Base-by-base conservation (phyloP, 2,113 vertebrate species). In the Paradoxurus hermaphroditus region DNA sequence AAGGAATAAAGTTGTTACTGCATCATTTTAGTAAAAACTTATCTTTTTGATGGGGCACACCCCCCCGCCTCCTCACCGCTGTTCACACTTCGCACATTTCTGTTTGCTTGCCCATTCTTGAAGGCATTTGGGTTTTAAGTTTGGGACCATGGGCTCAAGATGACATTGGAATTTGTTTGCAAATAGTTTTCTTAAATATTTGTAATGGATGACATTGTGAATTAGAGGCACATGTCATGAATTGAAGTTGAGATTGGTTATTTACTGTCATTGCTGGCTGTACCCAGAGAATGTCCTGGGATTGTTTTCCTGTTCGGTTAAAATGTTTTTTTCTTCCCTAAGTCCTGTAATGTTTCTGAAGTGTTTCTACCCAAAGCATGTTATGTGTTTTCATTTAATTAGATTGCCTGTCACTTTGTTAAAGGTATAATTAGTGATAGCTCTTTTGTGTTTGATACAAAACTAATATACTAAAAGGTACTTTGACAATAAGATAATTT, bases 301-400 rank as follows among this genome's bases (percentile, higher is more conserved):
- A 91, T 91, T 94, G 68, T 92, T 85, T 72, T 86, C 46, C 68
- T 81, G 31, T 56, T 19, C 31, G 92, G 23, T 92, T 68, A 67
- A 65, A 85, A 77, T 23, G 9, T 7, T 15, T 39, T 67, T 86
- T 77, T 77, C 34, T 65, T 62, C 56, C 3, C 1, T 13, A 70
- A 39, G 34, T 63, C 14, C 44, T 90, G 6, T 93, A 65, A 51
- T 93, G 46, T 93, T 97, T 91, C 70, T 92, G 82, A 97, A 85
- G 62, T 83, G 41, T 56, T 95, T 81, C 53, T 77, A 41, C 53
- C 23, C 62, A 72, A 92, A 63, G 41, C 4, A 39, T 46, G 10
- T 86, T 86, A 13, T 95, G 39, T 89, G n/a, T 83, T 94, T 93
- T 94, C 39, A 11, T 90, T 95, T 97, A 92, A 92, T 86, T 96